These are phyloP conservation scores for Ailurus styani DNA, from an alignment of 2,113 vertebrate genomes.

Conservation along the genomic window DNA sequence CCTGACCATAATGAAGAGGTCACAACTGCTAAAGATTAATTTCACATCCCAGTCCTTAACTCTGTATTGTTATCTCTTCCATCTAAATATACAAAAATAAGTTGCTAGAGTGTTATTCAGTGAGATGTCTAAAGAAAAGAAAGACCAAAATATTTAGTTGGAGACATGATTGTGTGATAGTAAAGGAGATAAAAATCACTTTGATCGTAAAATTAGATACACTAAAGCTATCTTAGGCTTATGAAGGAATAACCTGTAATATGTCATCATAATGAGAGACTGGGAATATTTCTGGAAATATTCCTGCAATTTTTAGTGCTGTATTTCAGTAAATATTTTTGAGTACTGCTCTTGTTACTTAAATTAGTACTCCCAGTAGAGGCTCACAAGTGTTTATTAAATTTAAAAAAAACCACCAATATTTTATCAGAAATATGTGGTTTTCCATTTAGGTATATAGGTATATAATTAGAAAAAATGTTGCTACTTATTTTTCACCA, in stretches of 20 bases:
- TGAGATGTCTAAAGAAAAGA: constrained; percentile 1
- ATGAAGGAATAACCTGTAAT: not conserved
- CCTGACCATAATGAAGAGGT: not conserved
- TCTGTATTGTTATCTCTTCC: not conserved
- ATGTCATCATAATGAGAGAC: not conserved
- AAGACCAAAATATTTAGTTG: not conserved
- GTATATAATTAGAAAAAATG: not conserved
- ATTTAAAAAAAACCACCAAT: not conserved
- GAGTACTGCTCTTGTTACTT: not conserved
- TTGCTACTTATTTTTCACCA: not conserved
- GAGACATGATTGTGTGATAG: not conserved
- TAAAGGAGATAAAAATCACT: not conserved
- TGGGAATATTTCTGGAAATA: not conserved
- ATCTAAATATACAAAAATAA: not conserved
- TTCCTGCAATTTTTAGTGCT: not conserved
- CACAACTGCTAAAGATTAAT: not conserved
- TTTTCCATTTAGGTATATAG: not conserved
- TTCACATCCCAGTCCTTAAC: not conserved
- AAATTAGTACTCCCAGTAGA: not conserved
- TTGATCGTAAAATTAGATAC: not conserved
- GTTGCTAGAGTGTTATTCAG: not conserved
- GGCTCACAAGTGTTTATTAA: not conserved
- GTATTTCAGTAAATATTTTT: not conserved
- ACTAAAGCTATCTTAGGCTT: not conserved
- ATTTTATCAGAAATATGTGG: not conserved